Conservation (phyloP, 1,140 invertebrate species). For the Caenorhabditis briggsae region DNA sequence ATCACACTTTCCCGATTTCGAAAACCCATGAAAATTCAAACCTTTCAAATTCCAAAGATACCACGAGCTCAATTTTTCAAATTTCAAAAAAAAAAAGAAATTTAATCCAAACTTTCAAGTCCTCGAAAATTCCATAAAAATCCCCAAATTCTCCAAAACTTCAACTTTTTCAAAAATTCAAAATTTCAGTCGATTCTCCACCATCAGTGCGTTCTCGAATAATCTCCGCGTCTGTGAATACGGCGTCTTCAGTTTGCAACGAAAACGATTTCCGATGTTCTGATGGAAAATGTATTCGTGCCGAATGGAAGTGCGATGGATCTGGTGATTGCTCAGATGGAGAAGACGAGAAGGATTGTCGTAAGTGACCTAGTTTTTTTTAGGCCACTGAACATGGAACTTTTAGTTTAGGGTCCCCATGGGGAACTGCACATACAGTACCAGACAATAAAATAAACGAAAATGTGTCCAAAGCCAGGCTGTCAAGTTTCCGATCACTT, state of each 20-base stretch:
- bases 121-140: not conserved
- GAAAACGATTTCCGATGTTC: conserved; percentile 77
- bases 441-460: too few species aligned
- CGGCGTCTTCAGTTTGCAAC: conserved; percentile 64
- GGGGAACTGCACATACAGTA: too few species aligned
- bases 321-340: conserved; percentile 74
- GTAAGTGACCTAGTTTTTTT: conserved; percentile 63
- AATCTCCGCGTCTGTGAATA: conserved; percentile 38
- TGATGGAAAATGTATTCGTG: conserved; percentile 81
- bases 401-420: too few species aligned
- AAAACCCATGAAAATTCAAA: too few species aligned
- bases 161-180: not conserved
- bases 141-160: not conserved
- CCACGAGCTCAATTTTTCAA: too few species aligned
- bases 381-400: too few species aligned
- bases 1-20: too few species aligned
- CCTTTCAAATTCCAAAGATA: too few species aligned
- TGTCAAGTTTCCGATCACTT: too few species aligned
- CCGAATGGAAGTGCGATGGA: conserved; percentile 81
- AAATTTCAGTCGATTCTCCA: conserved; percentile 50
- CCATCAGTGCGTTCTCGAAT: conserved; percentile 48
- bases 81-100: too few species aligned
- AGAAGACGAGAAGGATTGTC: conserved; percentile 75
- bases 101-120: too few species aligned
- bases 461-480: too few species aligned